Evolutionary conservation across 2,797 vertebrate species (phyloP), one percentile per base, ranked within the genome.

Genomic region (Florisuga fusca): DNA sequence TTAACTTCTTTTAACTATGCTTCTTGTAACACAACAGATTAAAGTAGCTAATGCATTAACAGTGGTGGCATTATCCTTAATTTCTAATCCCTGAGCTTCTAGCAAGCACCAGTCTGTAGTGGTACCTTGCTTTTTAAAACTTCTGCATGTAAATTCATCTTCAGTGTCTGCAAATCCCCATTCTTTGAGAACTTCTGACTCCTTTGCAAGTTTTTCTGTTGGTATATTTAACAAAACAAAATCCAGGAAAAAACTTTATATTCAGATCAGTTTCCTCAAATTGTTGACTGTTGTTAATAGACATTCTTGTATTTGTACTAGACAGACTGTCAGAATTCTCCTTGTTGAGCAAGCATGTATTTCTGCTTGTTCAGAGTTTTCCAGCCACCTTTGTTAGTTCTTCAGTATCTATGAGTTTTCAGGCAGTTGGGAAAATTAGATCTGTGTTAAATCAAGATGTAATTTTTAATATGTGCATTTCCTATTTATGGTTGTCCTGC

Each of bases 41-140:
- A 59, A 88, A 88, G 66, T 64, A 72, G 48, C 83, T 84, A 73
- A 95, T 62, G 29, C 33, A 46, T 61, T 94, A 95, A 91, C 93
- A 89, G 41, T 68, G 83, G 76, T 41, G 69, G 23, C n/a, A 51
- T 77, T 83, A 29, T 71, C 91, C 54, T 80, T 90, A 31, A 53
- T 62, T 74, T 77, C 61, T 95, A 73, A 94, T 59, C 33, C 14
- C 31, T 50, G 43, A 87, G 62, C 67, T 90, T 29, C 51, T 88
- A 36, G 63, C 51, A 86, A 84, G 43, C 33, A 66, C 63, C 46
- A 45, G 4, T 75, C 1, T 1, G 5, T 72, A 45, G 23, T 0
- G 7, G 69, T 89, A 48, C 38, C n/a, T 74, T 86, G 53, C 66
- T 76, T 91, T 80, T 91, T 80, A 58, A 88, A 94, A 80, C 22